These are phyloP conservation scores for Melangyna quadrimaculata DNA, from an alignment of 2,888 invertebrate genomes.

Conservation along the genomic window DNA sequence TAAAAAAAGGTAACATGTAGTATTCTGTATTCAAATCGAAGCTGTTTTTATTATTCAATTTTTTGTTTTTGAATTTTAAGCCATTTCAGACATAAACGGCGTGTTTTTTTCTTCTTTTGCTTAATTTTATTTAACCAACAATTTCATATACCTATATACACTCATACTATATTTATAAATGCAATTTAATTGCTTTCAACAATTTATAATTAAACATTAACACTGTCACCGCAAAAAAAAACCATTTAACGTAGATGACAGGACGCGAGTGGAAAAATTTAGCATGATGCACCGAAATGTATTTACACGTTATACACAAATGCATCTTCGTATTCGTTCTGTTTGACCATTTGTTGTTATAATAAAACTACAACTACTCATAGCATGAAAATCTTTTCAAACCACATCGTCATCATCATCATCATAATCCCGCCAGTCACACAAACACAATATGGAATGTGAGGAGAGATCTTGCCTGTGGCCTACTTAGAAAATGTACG, in stretches of 20 bases:
- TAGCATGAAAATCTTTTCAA: slow-evolving; percentile 51
- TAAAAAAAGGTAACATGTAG: no score
- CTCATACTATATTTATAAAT: no score
- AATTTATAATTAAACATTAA: slow-evolving; percentile 48
- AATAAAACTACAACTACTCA: slow-evolving; percentile 18
- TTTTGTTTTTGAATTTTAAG: no score
- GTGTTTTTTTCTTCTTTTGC: background rate
- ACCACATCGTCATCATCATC: no score
- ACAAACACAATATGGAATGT: background rate
- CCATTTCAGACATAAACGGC: no score
- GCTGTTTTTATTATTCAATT: no score
- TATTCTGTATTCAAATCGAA: no score
- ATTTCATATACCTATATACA: no score
- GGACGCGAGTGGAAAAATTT: slow-evolving; percentile 57
- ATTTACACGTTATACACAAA: background rate
- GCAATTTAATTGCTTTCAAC: slow-evolving; percentile 38
- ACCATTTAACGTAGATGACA: background rate
- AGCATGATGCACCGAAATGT: background rate
- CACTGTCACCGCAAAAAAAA: background rate
- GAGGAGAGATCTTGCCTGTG: slow-evolving; percentile 42
- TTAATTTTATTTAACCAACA: background rate
- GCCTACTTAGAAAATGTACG: slow-evolving; percentile 54
- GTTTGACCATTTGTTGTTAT: slow-evolving; percentile 11
- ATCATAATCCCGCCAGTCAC: slow-evolving; percentile 39
- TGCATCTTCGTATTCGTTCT: background rate